Evolutionary conservation across 2,113 vertebrate genomes (phyloP).

Genomic region (Taxidea taxus): DNA sequence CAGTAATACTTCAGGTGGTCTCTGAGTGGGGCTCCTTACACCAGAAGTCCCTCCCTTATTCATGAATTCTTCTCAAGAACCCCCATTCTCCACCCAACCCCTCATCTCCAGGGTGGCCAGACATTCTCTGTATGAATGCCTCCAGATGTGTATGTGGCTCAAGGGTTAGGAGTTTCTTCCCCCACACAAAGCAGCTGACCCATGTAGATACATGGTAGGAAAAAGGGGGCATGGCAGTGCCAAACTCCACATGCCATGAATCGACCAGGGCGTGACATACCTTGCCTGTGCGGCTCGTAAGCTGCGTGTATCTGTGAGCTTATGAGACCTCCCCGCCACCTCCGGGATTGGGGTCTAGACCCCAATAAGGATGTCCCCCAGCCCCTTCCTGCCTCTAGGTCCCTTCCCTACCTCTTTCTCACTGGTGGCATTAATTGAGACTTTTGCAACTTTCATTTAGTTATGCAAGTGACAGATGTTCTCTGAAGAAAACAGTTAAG

Average conservation of each 20-base stretch:
- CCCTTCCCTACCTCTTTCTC: not conserved
- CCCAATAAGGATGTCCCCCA: not conserved
- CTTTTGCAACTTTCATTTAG: not conserved
- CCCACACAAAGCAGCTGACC: not conserved
- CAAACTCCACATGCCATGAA: not conserved
- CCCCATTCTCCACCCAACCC: not conserved
- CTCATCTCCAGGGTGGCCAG: not conserved
- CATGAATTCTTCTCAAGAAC: not conserved
- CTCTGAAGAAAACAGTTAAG: not conserved
- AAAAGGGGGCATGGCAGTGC: no score
- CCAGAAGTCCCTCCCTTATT: not conserved
- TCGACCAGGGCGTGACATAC: not conserved
- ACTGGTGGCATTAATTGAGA: not conserved
- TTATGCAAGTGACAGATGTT: not conserved
- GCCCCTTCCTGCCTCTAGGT: not conserved
- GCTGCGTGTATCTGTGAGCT: not conserved
- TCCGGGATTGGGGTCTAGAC: not conserved
- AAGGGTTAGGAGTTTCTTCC: not conserved
- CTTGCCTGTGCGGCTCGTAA: rapidly evolving
- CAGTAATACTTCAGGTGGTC: not conserved
- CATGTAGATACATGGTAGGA: rapidly evolving
- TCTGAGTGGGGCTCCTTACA: not conserved
- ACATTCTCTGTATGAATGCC: not conserved
- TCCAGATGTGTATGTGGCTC: not conserved
- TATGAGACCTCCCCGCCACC: rapidly evolving